These are phyloP conservation scores for Ciconia stormi DNA, from an alignment of 2,113 vertebrate species.

Conservation along the genomic window DNA sequence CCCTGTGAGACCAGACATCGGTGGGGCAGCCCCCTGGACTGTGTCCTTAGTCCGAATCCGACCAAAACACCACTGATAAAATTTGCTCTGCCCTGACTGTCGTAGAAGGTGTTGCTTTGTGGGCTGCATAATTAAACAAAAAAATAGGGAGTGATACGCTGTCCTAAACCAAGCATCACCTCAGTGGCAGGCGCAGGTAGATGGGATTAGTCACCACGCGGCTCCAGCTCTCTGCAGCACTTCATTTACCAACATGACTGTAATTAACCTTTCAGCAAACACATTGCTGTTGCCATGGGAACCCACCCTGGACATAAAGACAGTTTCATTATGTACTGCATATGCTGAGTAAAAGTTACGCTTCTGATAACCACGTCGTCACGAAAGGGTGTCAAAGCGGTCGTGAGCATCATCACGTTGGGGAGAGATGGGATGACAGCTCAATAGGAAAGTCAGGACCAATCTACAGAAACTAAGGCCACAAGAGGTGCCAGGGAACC, in stretches of 20 bases:
- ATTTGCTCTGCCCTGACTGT: not conserved
- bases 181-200: not conserved
- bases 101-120: not conserved
- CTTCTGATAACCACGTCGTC: not conserved
- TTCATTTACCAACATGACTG: slow-evolving; percentile 10
- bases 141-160: not conserved
- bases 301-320: not conserved
- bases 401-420: not conserved
- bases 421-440: not conserved
- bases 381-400: not conserved
- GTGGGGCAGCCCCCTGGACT: not conserved
- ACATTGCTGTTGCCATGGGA: slow-evolving; percentile 21
- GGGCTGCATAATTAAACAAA: not conserved
- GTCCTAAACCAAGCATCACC: not conserved
- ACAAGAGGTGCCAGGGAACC: not conserved
- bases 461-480: not conserved
- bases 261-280: slow-evolving; percentile 38
- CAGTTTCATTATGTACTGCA: not conserved
- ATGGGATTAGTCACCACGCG: not conserved
- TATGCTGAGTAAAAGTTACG: fast-evolving
- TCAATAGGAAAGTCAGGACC: not conserved
- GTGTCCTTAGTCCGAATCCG: not conserved
- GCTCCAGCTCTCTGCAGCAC: not conserved
- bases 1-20: fast-evolving
- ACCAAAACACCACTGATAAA: not conserved